phyloP scores from a whole-genome alignment of 2,113 vertebrate genomes.

The Albula goreensis region DNA sequence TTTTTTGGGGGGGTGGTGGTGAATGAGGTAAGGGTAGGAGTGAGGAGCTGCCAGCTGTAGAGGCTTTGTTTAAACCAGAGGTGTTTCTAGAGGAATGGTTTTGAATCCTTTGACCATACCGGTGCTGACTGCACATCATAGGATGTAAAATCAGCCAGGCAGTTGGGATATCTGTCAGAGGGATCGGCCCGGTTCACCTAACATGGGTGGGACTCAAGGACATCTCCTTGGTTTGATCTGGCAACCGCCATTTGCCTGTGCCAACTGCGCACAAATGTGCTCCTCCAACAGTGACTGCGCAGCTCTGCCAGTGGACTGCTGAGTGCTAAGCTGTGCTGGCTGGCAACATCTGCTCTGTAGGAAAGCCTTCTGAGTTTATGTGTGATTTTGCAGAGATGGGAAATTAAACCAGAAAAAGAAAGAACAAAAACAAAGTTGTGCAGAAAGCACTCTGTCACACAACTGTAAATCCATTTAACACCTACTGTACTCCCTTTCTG shows the following conservation, averaged over 20 bases:
- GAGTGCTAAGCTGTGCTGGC: background rate
- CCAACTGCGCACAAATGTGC: background rate
- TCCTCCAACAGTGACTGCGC: background rate
- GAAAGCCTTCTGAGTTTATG: background rate
- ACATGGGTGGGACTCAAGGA: too few species aligned
- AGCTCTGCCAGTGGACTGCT: background rate
- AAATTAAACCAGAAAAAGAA: background rate
- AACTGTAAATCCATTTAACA: background rate
- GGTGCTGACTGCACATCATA: background rate
- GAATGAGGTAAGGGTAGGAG: background rate
- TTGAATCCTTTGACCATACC: background rate
- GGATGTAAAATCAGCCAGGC: background rate
- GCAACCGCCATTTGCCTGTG: background rate
- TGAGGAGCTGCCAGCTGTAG: background rate
- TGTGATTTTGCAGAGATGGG: background rate
- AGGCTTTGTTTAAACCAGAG: background rate
- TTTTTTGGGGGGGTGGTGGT: background rate
- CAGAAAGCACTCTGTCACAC: background rate
- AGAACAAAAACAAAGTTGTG: background rate
- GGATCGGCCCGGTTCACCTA: background rate
- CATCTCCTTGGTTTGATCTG: background rate
- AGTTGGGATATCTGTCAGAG: background rate
- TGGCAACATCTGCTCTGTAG: background rate
- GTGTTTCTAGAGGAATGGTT: background rate
- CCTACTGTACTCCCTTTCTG: too few species aligned